A percentile compares a stretch with the other conserved stretches of the same genome.
Evolutionary conservation across 2,888 invertebrate species (phyloP).

Genomic region (Eupithecia centaureata): DNA sequence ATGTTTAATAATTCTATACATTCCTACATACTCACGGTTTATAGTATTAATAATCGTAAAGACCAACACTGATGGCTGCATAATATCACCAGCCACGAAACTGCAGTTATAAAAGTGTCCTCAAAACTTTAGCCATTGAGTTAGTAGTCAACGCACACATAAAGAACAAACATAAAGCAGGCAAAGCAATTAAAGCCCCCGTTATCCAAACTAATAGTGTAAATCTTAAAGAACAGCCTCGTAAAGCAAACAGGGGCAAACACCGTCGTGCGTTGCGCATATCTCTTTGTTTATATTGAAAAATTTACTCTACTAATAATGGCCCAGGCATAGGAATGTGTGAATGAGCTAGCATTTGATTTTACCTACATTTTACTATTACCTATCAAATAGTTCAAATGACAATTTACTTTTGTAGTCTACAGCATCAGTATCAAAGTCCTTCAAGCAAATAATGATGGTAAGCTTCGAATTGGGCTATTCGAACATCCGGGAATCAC

Average conservation of each 20-base stretch:
- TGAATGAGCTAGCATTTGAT: constrained; percentile 48
- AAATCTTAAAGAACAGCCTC: constrained; percentile 60
- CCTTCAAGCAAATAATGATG: not conserved
- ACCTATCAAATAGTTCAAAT: not conserved
- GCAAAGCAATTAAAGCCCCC: constrained; percentile 70
- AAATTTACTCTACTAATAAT: constrained; percentile 54
- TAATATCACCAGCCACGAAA: not conserved
- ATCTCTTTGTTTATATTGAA: constrained; percentile 53
- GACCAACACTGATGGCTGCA: not conserved
- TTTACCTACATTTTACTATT: constrained; percentile 34
- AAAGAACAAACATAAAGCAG: constrained; percentile 64
- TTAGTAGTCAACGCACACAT: constrained; percentile 51
- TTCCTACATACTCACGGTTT: not conserved
- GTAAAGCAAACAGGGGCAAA: constrained; percentile 66
- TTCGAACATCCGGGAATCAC: constrained; percentile 1
- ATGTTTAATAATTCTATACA: not conserved
- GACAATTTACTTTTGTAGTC: not conserved
- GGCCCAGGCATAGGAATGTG: constrained; percentile 45
- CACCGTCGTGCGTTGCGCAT: constrained; percentile 47
- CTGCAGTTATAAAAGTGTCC: constrained; percentile 13
- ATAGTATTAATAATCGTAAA: not conserved
- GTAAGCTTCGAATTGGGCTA: constrained; percentile 2
- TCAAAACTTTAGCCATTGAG: constrained; percentile 27
- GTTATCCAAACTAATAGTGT: constrained; percentile 69
- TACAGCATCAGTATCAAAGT: not conserved